Percentiles rank a stretch among this genome's conserved stretches.
Evolutionary conservation across 2,888 invertebrate genomes (phyloP).

Genomic region (Drosophila suboccidentalis): DNA sequence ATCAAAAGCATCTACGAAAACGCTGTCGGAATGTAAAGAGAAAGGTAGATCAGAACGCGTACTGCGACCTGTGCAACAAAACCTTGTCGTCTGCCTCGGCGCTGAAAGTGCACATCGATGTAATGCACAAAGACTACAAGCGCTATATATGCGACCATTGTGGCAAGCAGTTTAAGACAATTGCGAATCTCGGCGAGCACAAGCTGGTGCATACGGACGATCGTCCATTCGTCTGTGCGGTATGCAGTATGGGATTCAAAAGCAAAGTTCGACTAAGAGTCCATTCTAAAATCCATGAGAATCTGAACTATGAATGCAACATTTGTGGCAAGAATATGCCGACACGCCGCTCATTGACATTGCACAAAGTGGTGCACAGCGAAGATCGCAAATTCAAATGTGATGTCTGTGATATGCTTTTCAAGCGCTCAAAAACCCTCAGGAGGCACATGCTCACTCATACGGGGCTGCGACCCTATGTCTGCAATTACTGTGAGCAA

Average conservation of each 20-base stretch:
- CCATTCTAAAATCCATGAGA: constrained; percentile 85
- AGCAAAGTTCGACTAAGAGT: constrained; percentile 81
- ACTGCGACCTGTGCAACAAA: constrained; percentile 61
- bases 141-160: constrained; percentile 86
- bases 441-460: constrained; percentile 85
- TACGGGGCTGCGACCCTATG: constrained; percentile 84
- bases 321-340: constrained; percentile 85
- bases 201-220: constrained; percentile 86
- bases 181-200: constrained; percentile 86
- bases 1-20: constrained; percentile 54
- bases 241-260: constrained; percentile 84
- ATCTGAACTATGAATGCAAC: constrained; percentile 85
- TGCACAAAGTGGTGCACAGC: constrained; percentile 85
- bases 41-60: constrained; percentile 30
- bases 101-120: constrained; percentile 74
- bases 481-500: constrained; percentile 84
- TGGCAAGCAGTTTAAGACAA: constrained; percentile 86
- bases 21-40: constrained; percentile 39
- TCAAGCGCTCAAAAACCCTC: constrained; percentile 84
- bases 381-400: constrained; percentile 84
- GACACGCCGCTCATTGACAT: constrained; percentile 85
- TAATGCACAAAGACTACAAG: constrained; percentile 83
- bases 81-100: constrained; percentile 62
- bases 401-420: constrained; percentile 82
- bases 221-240: constrained; percentile 85